Conservation (phyloP, 2,888 invertebrate species). For the Watsonalla binaria region DNA sequence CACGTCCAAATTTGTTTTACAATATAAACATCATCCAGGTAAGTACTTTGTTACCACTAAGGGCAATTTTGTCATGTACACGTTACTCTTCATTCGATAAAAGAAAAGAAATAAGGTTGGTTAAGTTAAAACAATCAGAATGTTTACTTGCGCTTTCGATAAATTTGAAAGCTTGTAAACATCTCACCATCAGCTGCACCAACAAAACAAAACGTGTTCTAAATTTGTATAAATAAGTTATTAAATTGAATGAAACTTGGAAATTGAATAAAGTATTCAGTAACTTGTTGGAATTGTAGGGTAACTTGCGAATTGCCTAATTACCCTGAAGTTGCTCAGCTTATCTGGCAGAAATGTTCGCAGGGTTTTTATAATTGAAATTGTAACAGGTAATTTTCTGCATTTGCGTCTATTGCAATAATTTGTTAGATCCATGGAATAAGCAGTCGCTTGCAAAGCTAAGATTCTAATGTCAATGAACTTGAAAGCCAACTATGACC, state of each 20-base stretch:
- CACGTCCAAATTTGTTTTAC: too few relatives aligned
- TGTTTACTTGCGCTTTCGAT: too few relatives aligned
- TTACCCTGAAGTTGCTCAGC: slow-evolving; percentile 13
- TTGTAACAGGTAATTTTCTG: slow-evolving; percentile 5
- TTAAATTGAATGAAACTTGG: slow-evolving; percentile 4
- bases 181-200: neutral
- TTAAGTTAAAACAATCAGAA: too few relatives aligned
- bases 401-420: neutral
- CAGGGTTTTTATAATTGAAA: slow-evolving; percentile 10
- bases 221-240: neutral
- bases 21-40: too few relatives aligned
- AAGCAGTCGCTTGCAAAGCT: too few relatives aligned
- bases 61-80: too few relatives aligned
- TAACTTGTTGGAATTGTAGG: slow-evolving; percentile 7
- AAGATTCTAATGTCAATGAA: too few relatives aligned
- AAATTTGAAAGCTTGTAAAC: too few relatives aligned
- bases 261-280: slow-evolving; percentile 13
- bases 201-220: neutral
- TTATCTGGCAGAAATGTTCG: slow-evolving; percentile 4
- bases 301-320: slow-evolving; percentile 12
- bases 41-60: too few relatives aligned
- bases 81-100: too few relatives aligned
- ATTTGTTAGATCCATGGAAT: neutral
- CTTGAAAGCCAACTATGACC: too few relatives aligned
- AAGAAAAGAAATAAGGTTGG: too few relatives aligned